Conservation (phyloP, 1,140 invertebrate genomes). For the Trichoplusia ni region DNA sequence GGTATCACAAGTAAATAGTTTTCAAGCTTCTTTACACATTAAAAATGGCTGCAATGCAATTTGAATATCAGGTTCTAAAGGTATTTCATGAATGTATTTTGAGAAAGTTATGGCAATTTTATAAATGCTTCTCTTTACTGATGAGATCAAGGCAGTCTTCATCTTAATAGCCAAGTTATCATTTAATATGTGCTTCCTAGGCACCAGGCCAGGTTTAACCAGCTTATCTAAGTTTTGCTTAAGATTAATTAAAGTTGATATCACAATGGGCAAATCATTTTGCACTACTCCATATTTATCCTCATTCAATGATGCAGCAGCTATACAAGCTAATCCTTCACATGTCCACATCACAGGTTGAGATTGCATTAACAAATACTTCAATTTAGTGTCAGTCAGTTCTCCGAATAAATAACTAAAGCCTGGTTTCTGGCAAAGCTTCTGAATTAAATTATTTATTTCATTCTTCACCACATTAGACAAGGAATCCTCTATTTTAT, state of each 20-base stretch:
- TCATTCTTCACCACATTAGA: conserved; percentile 62
- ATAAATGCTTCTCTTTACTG: conserved; percentile 88
- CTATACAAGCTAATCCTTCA: conserved; percentile 86
- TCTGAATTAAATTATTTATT: conserved; percentile 57
- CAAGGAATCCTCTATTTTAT: conserved; percentile 68
- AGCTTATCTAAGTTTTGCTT: conserved; percentile 88
- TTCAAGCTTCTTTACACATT: conserved; percentile 77
- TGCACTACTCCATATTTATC: conserved; percentile 91
- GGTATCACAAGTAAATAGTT: no score
- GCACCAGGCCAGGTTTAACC: conserved; percentile 84
- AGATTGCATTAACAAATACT: conserved; percentile 84
- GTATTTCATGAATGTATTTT: conserved; percentile 86
- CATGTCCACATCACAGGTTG: conserved; percentile 87
- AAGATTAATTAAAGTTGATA: conserved; percentile 84
- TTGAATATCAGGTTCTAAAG: conserved; percentile 80
- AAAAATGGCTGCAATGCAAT: conserved; percentile 78
- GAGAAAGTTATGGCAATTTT: conserved; percentile 86
- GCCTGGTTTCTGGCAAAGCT: conserved; percentile 82
- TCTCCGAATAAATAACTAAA: conserved; percentile 88
- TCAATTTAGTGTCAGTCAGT: conserved; percentile 85
- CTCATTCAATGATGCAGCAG: conserved; percentile 86
- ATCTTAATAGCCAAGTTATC: conserved; percentile 84
- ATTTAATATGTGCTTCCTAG: conserved; percentile 82
- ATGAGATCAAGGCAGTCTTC: conserved; percentile 83
- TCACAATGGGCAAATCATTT: conserved; percentile 87